Evolutionary conservation across 92 coral and sea anemone species (phyloP).

Genomic region (Paramuricea clavata): DNA sequence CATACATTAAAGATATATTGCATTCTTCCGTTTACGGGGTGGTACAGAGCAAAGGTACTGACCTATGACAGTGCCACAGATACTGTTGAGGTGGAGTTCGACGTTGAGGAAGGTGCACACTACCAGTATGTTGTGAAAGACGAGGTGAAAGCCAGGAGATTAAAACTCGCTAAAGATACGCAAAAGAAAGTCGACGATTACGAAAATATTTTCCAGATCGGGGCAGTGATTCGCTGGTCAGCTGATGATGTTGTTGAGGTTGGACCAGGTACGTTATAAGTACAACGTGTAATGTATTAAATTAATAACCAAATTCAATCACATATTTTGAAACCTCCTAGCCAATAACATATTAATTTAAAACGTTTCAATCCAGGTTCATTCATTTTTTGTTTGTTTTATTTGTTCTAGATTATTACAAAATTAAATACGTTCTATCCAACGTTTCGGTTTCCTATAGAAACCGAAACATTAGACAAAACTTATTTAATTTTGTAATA

Average conservation of each 20-base stretch:
- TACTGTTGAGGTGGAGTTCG: slow-evolving; percentile 42
- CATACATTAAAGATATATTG: not conserved
- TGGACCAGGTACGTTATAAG: slow-evolving; percentile 44
- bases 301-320: no score
- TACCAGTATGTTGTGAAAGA: slow-evolving; percentile 42
- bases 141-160: slow-evolving; percentile 24
- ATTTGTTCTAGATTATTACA: no score
- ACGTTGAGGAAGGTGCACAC: slow-evolving; percentile 10
- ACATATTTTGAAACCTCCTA: no score
- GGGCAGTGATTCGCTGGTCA: slow-evolving; percentile 50
- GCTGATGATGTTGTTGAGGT: slow-evolving; percentile 38
- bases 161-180: slow-evolving; percentile 44
- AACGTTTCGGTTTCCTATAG: no score
- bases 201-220: slow-evolving; percentile 46
- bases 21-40: slow-evolving; percentile 19
- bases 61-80: slow-evolving; percentile 35
- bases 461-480: no score
- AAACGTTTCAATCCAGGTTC: no score
- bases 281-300: no score
- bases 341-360: no score
- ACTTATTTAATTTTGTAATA: no score
- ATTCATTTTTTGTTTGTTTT: no score
- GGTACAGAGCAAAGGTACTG: slow-evolving; percentile 55
- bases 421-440: no score
- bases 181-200: slow-evolving; percentile 34